Evolutionary conservation across 2,113 vertebrate genomes (phyloP).

Genomic region (Clupea harengus): DNA sequence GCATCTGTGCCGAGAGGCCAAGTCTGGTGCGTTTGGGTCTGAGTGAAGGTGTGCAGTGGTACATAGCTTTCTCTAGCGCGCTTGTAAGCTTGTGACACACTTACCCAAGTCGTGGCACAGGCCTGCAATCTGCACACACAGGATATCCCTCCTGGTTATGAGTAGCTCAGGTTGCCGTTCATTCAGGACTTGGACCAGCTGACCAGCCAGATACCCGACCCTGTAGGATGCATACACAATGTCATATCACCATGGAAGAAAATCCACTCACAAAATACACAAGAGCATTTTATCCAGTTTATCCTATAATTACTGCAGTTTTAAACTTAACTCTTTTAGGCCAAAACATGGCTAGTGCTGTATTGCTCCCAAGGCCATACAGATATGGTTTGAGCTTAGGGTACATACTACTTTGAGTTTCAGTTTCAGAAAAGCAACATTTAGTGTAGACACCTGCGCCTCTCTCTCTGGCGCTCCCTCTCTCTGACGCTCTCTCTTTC

Average conservation of each 20-base stretch:
- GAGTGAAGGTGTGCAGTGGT: not conserved
- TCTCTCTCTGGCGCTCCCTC: not conserved
- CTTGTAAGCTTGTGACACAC: slow-evolving; percentile 16
- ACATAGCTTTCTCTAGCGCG: not conserved
- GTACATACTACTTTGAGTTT: not conserved
- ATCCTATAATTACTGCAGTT: not conserved
- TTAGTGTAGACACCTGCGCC: not conserved
- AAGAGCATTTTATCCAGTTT: too few species aligned
- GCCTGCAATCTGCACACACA: slow-evolving; percentile 93
- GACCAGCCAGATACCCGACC: slow-evolving; percentile 82
- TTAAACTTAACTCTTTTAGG: not conserved
- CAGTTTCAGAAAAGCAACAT: too few species aligned
- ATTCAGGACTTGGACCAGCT: slow-evolving; percentile 72
- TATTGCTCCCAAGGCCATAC: not conserved
- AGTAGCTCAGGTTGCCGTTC: slow-evolving; percentile 80
- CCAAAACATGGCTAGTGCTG: not conserved
- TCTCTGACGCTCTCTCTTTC: too few species aligned
- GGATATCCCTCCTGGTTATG: slow-evolving; percentile 78
- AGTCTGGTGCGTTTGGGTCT: not conserved
- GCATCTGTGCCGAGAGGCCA: not conserved
- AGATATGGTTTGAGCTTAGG: not conserved
- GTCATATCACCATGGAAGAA: not conserved
- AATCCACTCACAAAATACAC: too few species aligned
- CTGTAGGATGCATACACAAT: slow-evolving; percentile 55
- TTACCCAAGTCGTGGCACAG: slow-evolving; percentile 93